A percentile compares a stretch with the other conserved stretches of the same genome.
These are phyloP conservation scores for Drosophila parthenogenetica DNA, from an alignment of 2,888 invertebrate species.

Conservation along the genomic window DNA sequence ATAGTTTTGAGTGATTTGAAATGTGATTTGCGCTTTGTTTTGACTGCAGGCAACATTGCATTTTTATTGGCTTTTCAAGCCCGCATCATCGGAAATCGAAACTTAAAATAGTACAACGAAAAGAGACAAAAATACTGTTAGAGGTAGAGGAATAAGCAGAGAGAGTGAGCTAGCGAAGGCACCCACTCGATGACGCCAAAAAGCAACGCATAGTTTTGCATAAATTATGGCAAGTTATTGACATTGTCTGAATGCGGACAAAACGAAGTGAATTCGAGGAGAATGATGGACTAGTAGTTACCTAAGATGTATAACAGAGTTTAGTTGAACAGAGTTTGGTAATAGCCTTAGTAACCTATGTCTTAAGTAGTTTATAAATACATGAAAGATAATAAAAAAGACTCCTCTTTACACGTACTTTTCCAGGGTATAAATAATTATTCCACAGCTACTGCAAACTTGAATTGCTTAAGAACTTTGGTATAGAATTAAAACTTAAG, in stretches of 20 bases:
- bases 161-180: conserved; percentile 21
- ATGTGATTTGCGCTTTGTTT: conserved; percentile 69
- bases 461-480: background rate
- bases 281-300: background rate
- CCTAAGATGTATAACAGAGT: background rate
- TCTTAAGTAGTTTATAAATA: too few relatives aligned
- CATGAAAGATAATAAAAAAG: too few relatives aligned
- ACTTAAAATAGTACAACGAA: conserved; percentile 25
- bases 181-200: conserved; percentile 69
- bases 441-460: conserved; percentile 20
- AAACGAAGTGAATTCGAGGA: background rate
- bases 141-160: conserved; percentile 3
- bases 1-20: conserved; percentile 79
- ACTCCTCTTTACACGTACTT: too few relatives aligned
- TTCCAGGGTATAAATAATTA: conserved; percentile 2
- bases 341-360: too few relatives aligned
- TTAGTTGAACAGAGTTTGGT: too few relatives aligned
- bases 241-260: conserved; percentile 37
- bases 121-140: conserved; percentile 1
- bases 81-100: conserved; percentile 58
- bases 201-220: conserved; percentile 65
- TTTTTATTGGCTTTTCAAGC: conserved; percentile 62
- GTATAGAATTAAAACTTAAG: background rate
- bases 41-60: conserved; percentile 70
- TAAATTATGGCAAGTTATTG: conserved; percentile 65